Base-by-base conservation (phyloP, 2,113 vertebrate species). In the Peromyscus polionotus region DNA sequence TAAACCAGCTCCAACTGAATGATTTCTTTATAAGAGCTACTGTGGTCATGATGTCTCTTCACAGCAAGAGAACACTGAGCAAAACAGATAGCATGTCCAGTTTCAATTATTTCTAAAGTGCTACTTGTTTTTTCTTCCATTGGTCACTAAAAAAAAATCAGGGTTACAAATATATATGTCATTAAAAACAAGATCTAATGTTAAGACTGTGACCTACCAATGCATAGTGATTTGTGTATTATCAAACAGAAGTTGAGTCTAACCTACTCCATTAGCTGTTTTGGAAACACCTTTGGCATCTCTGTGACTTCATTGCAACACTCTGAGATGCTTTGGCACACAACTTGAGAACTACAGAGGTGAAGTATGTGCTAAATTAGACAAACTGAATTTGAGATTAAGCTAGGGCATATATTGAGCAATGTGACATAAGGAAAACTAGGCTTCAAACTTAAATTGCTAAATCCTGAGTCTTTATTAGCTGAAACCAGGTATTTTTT, bases 361-460 rank as follows among this genome's bases (percentile, higher is more conserved):
- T 91, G 36, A 95, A 93, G 6, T 73, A 10, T 88, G 86, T 72
- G 73, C 28, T 73, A 39, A 81, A 63, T 90, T 68, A 93, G 48
- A 3, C 19, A 57, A 10, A 14, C 17, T 88, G 3, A 88, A n/a
- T 76, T 88, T 10, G 45, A 6, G 59, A 93, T 26, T 79, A 79
- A 83, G 24, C 20, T 91, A 65, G 31, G 65, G 68, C n/a, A 88
- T 77, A 91, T 45, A 12, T 45, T 77, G 51, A 79, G 11, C 24
- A 84, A 1, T 42, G 31, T 8, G 31, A 31, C 61, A 13, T 65
- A 89, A 45, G 11, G 22, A 31, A 85, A 54, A 2, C 33, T 59
- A 6, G 3, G 39, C 28, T 90, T 0, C 19, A 81, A 93, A 75
- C 3, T 93, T 57, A 63, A 89, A 72, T 68, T 51, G 20, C 8